Percentiles rank a stretch among this genome's conserved stretches.
phyloP scores from a whole-genome alignment of 2,888 invertebrate genomes.

The Pemphredon lugubris region DNA sequence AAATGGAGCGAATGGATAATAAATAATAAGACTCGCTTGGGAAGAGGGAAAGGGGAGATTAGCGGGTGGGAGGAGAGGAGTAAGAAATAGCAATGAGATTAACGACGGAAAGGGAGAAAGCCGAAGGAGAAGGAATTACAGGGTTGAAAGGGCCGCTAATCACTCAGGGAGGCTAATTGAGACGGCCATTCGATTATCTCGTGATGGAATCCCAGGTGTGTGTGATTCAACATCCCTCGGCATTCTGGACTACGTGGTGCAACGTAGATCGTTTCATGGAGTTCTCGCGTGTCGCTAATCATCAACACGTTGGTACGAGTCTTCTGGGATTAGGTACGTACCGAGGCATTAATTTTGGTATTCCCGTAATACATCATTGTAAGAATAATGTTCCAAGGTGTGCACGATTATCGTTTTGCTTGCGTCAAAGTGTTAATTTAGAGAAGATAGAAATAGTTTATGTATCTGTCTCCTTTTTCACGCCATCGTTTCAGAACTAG shows the following conservation, averaged over 20 bases:
- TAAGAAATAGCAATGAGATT: too few species aligned
- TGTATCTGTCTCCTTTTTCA: too few species aligned
- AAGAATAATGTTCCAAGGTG: too few species aligned
- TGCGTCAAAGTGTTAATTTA: not conserved
- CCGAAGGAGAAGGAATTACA: conserved; percentile 38
- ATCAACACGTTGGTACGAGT: not conserved
- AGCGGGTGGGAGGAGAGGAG: too few species aligned
- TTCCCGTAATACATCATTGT: not conserved
- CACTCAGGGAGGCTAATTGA: conserved; percentile 76
- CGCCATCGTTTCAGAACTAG: too few species aligned
- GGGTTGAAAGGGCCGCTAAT: too few species aligned
- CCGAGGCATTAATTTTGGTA: not conserved
- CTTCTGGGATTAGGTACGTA: not conserved
- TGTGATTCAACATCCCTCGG: conserved; percentile 51
- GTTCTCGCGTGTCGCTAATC: conserved; percentile 1
- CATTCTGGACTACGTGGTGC: not conserved
- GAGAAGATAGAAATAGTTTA: not conserved
- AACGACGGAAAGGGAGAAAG: too few species aligned
- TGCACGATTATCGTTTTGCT: too few species aligned
- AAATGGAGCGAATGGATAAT: too few species aligned
- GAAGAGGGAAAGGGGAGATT: too few species aligned
- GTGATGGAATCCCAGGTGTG: conserved; percentile 72
- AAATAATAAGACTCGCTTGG: too few species aligned
- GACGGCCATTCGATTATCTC: conserved; percentile 76
- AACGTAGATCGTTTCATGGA: not conserved